Evolutionary conservation across 2,888 invertebrate species (phyloP), one percentile per base, ranked within the genome.

Genomic region (Acrobasis consociella): DNA sequence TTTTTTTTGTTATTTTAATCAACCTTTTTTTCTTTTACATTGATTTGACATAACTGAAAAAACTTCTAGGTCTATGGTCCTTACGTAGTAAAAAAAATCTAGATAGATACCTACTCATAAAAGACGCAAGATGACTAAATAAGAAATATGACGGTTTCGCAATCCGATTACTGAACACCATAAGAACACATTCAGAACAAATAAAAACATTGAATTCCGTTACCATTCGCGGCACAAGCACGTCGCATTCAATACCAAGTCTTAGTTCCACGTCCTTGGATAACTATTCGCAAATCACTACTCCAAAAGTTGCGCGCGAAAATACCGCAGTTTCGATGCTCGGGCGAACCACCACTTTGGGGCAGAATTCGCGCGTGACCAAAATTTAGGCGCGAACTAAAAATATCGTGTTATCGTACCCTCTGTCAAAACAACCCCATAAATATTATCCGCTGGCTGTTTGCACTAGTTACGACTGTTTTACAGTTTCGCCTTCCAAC

Each of bases 361-460:
- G 66, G 72, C 70, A 68, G 68, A 69, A 65, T 65, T 38, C 65
- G 75, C 67, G 73, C 82, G 82, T 82, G 82, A 80, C 78, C 73
- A 72, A 80, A 80, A 78, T 81, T 73, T 73, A 67, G 77, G 75
- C 70, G 75, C 64, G 65, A 71, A 71, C 69, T 71, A 77, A 79
- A 79, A 81, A 82, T 78, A 81, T 75, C 72, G 70, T 74, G 72
- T 68, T 75, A 75, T 75, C 72, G 71, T 68, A 64, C 63, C 70
- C 72, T 70, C 71, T 68, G 71, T 82, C 84, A 84, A 82, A 85
- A 84, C 82, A 85, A 74, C 74, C 69, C 78, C 78, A 85, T 84
- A 85, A 85, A 86, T 85, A 84, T 83, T 72, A 75, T 69, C 75
- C 75, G 71, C 68, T 67, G 69, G 74, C 69, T 74, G 72, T 80